phyloP scores from a whole-genome alignment of 2,888 invertebrate species.

The Drosophila demipolita region DNA sequence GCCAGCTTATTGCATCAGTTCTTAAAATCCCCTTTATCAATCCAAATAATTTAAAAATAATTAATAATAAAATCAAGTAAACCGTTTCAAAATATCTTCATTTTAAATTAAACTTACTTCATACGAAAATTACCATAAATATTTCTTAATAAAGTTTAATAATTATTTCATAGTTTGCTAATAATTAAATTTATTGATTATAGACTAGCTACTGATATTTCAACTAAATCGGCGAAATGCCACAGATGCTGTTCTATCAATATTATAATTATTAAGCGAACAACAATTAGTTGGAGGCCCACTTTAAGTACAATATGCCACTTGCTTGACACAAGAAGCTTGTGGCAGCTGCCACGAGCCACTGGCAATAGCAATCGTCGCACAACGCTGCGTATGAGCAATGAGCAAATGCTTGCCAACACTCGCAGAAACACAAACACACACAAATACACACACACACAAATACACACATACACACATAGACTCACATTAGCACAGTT shows the following conservation, averaged over 20 bases:
- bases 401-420: conserved; percentile 42
- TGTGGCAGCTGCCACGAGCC: conserved; percentile 9
- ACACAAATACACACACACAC: conserved; percentile 2
- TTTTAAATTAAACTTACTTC: neutral
- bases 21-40: no score
- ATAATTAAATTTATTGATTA: neutral
- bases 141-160: neutral
- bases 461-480: conserved; percentile 3
- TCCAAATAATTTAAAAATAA: no score
- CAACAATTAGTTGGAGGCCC: conserved; percentile 4
- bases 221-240: neutral
- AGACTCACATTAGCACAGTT: conserved; percentile 32
- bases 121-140: neutral
- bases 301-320: conserved; percentile 43
- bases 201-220: neutral
- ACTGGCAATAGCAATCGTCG: conserved; percentile 17
- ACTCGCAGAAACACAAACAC: conserved; percentile 1
- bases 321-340: conserved; percentile 28
- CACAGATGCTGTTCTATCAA: conserved; percentile 3
- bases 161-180: neutral
- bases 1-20: neutral
- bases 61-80: neutral
- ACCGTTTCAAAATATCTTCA: neutral
- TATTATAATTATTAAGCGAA: conserved; percentile 9
- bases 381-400: conserved; percentile 59